Percentiles rank a stretch among this genome's conserved stretches.
Conservation (phyloP, 2,113 vertebrate species). For the Phaethon lepturus region DNA sequence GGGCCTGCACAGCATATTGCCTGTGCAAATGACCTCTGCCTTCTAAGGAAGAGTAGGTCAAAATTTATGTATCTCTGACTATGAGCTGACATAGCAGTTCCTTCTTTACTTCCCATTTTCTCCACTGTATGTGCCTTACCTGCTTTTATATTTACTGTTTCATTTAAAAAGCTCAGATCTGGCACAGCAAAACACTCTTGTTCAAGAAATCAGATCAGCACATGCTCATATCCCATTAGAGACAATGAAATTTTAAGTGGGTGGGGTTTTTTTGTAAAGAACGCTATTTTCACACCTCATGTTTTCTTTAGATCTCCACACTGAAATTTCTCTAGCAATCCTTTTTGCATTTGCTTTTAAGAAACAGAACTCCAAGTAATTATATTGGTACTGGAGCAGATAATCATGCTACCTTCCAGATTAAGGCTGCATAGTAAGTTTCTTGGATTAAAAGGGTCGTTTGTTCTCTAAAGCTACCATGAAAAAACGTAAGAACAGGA, state of each 20-base stretch:
- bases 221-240: background rate
- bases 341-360: background rate
- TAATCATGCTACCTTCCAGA: background rate
- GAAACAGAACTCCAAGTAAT: background rate
- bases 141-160: background rate
- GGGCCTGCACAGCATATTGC: background rate
- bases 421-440: background rate
- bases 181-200: background rate
- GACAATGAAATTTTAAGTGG: background rate
- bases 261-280: background rate
- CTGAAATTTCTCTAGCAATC: background rate
- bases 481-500: background rate
- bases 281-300: background rate
- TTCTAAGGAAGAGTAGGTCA: background rate
- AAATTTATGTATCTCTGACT: background rate
- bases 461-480: background rate
- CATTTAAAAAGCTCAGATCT: background rate
- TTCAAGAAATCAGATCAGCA: background rate
- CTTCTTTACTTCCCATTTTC: background rate
- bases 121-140: background rate
- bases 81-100: background rate
- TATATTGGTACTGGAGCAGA: background rate
- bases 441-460: background rate
- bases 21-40: background rate
- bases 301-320: background rate